Conservation (phyloP, 2,888 invertebrate species). For the Melinaea marsaeus region DNA sequence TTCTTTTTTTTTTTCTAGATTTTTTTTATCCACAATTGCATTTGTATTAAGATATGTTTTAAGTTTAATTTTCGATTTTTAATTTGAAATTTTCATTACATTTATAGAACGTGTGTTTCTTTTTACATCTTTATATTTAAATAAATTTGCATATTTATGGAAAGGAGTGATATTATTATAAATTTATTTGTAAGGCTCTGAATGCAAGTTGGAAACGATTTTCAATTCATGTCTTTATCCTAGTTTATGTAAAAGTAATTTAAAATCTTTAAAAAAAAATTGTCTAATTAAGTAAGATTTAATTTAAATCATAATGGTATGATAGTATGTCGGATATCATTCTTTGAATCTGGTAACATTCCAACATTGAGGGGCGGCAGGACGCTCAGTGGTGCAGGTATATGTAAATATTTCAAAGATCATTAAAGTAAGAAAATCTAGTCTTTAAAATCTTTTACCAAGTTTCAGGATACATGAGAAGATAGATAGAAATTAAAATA, state of each 20-base stretch:
- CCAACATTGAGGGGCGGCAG: conserved; percentile 13
- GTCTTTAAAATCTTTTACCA: too few relatives aligned
- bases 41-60: conserved; percentile 54
- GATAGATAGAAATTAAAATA: too few relatives aligned
- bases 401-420: conserved; percentile 13
- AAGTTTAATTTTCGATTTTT: conserved; percentile 49
- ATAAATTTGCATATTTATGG: too few relatives aligned
- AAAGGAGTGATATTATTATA: too few relatives aligned
- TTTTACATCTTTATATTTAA: conserved; percentile 36
- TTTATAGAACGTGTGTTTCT: conserved; percentile 50
- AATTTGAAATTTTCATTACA: conserved; percentile 46
- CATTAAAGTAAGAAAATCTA: too few relatives aligned
- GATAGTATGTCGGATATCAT: conserved; percentile 13
- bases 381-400: conserved; percentile 18
- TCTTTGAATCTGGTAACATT: conserved; percentile 12
- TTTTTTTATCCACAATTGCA: conserved; percentile 42
- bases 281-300: too few relatives aligned
- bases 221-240: too few relatives aligned
- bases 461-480: too few relatives aligned
- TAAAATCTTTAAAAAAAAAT: too few relatives aligned
- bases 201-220: too few relatives aligned
- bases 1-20: conserved; percentile 47
- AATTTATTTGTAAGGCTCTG: too few relatives aligned
- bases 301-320: conserved; percentile 1
- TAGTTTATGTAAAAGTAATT: too few relatives aligned